Conservation (phyloP, 2,888 invertebrate species). For the Lasius fuliginosus region DNA sequence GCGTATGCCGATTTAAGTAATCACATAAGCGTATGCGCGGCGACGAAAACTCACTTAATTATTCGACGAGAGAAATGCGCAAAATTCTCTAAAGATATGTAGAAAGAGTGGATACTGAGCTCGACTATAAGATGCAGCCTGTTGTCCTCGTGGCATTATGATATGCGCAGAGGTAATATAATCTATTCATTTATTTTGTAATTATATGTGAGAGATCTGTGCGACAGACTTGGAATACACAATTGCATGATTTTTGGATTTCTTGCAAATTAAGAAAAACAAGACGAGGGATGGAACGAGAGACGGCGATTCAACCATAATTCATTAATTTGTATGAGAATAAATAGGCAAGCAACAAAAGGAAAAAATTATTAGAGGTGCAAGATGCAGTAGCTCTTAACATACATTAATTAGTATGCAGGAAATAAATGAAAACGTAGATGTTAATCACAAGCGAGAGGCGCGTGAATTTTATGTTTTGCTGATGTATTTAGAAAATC, state of each 20-base stretch:
- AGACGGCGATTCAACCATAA: slow-evolving; percentile 23
- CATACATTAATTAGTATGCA: slow-evolving; percentile 46
- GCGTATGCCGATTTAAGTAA: slow-evolving; percentile 72
- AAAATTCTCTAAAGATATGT: slow-evolving; percentile 67
- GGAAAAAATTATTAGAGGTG: slow-evolving; percentile 35
- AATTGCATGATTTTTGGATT: slow-evolving; percentile 7
- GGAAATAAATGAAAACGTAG: slow-evolving; percentile 41
- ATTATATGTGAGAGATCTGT: slow-evolving; percentile 6
- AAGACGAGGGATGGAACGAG: neutral
- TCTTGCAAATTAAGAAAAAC: slow-evolving; percentile 32
- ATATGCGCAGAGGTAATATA: slow-evolving; percentile 40
- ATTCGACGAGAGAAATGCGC: slow-evolving; percentile 52
- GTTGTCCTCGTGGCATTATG: slow-evolving; percentile 48
- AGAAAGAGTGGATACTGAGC: slow-evolving; percentile 41
- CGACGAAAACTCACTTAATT: slow-evolving; percentile 62
- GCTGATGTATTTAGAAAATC: slow-evolving; percentile 12
- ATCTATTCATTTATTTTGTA: slow-evolving; percentile 31
- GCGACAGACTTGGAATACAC: neutral
- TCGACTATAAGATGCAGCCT: slow-evolving; percentile 3
- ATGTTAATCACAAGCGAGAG: slow-evolving; percentile 21
- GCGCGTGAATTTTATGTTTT: slow-evolving; percentile 17
- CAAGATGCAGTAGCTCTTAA: slow-evolving; percentile 43
- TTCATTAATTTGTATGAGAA: slow-evolving; percentile 34
- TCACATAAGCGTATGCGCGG: slow-evolving; percentile 56
- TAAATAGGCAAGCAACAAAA: slow-evolving; percentile 36